Conservation (phyloP, 2,113 vertebrate genomes). For the Machaerirhynchus nigripectus region DNA sequence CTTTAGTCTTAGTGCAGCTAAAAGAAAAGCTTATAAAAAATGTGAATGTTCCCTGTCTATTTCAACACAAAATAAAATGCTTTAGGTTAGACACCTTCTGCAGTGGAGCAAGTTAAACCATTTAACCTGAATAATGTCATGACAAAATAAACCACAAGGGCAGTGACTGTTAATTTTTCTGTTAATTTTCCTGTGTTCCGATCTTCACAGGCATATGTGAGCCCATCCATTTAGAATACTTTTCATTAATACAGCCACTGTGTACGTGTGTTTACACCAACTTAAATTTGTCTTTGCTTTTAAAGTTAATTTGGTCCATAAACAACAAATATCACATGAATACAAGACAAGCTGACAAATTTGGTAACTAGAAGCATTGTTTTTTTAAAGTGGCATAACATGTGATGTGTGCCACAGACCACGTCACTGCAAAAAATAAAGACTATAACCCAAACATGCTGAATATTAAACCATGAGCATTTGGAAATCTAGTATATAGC, state of each 20-base stretch:
- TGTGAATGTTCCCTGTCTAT: not conserved
- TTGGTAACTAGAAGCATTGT: not conserved
- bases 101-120: not conserved
- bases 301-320: not conserved
- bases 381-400: not conserved
- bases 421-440: not conserved
- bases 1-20: not conserved
- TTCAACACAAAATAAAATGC: not conserved
- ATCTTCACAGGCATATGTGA: not conserved
- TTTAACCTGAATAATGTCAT: not conserved
- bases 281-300: not conserved
- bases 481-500: not conserved
- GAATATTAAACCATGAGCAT: not conserved
- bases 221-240: not conserved
- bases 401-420: not conserved
- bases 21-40: not conserved
- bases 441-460: not conserved
- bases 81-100: not conserved
- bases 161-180: not conserved
- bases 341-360: not conserved
- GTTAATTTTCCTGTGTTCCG: not conserved
- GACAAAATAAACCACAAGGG: not conserved
- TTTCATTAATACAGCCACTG: not conserved
- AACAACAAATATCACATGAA: not conserved
- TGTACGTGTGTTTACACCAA: not conserved